phyloP scores from a whole-genome alignment of 2,797 vertebrate species.

The Pteropus rufus region DNA sequence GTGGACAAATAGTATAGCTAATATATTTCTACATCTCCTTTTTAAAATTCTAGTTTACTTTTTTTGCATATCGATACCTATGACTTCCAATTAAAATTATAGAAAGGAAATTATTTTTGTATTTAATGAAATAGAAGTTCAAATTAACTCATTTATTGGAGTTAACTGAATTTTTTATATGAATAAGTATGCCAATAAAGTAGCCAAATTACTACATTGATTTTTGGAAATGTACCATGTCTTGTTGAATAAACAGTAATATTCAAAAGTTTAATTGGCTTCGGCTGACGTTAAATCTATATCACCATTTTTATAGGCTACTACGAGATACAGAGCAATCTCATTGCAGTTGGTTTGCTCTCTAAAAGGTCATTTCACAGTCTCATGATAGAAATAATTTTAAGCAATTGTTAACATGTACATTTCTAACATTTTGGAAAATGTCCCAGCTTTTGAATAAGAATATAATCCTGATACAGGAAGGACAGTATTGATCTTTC shows the following conservation, averaged over 20 bases:
- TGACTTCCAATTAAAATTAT: not conserved
- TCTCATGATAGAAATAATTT: not conserved
- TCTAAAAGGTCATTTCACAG: not conserved
- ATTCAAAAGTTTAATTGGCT: not conserved
- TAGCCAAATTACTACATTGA: not conserved
- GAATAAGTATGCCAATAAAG: not conserved
- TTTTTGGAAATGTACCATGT: not conserved
- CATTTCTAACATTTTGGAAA: constrained; percentile 21
- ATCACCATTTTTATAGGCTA: not conserved
- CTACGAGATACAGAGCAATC: not conserved
- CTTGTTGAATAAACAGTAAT: not conserved
- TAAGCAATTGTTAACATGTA: not conserved
- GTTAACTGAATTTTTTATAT: not conserved
- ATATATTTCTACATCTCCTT: not conserved
- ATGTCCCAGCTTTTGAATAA: not conserved
- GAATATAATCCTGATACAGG: not conserved
- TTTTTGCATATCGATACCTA: not conserved
- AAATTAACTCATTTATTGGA: not conserved
- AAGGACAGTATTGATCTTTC: not conserved
- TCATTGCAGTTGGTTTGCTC: not conserved
- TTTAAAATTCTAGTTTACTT: not conserved
- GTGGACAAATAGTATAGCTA: not conserved
- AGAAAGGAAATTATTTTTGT: not conserved
- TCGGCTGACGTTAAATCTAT: not conserved
- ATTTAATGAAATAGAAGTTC: not conserved